These are phyloP conservation scores for Octonoba sinensis DNA, from an alignment of 2,888 invertebrate genomes.

Conservation along the genomic window DNA sequence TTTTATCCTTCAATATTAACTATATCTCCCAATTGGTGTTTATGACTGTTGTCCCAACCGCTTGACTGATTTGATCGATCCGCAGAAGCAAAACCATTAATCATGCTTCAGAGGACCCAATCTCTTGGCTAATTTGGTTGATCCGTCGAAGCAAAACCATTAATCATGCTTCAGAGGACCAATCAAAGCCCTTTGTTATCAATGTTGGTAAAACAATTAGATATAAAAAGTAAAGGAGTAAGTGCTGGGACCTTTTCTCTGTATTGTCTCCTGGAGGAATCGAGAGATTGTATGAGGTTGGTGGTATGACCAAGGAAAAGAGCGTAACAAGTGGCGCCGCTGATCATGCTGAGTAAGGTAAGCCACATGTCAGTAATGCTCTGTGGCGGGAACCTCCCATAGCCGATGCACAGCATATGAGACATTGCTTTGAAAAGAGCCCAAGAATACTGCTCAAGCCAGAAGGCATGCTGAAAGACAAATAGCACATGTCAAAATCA, in stretches of 20 bases:
- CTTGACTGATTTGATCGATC: background rate
- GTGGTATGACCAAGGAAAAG: slow-evolving; percentile 98
- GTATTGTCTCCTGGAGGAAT: slow-evolving; percentile 95
- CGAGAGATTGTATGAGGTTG: slow-evolving; percentile 97
- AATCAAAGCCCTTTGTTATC: too few species aligned
- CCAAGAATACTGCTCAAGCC: slow-evolving; percentile 99
- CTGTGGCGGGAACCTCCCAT: slow-evolving; percentile 97
- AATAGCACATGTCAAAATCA: background rate
- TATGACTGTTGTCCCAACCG: too few species aligned
- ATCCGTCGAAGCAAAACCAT: background rate
- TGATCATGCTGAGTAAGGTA: slow-evolving; percentile 98
- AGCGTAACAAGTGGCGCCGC: slow-evolving; percentile 98
- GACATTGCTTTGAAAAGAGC: slow-evolving; percentile 99
- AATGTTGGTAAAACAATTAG: too few species aligned
- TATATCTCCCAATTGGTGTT: too few species aligned
- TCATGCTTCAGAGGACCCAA: too few species aligned
- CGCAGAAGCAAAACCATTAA: background rate
- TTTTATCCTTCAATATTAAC: too few species aligned
- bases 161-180: too few species aligned
- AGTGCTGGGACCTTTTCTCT: slow-evolving; percentile 86
- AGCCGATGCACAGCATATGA: slow-evolving; percentile 98
- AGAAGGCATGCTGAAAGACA: slow-evolving; percentile 85
- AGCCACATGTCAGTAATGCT: slow-evolving; percentile 99
- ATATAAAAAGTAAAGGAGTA: too few species aligned
- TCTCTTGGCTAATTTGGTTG: background rate